Conservation (phyloP, 2,113 vertebrate species). For the Indicator indicator region DNA sequence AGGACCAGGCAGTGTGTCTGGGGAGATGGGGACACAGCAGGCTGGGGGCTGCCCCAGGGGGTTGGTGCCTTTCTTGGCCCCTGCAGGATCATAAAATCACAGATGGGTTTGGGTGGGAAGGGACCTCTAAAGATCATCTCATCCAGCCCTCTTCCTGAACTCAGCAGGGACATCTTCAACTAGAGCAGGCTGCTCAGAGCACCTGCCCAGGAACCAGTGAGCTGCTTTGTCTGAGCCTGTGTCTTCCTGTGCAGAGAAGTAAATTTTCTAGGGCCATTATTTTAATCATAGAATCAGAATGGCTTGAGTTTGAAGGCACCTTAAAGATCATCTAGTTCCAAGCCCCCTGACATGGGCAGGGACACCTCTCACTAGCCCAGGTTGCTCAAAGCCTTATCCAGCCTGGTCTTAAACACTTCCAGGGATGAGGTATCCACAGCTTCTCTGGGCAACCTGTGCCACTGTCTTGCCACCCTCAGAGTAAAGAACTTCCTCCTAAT, state of each 20-base stretch:
- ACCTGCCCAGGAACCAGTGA: too few relatives aligned
- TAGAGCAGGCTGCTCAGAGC: neutral
- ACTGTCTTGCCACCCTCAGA: neutral
- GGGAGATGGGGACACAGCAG: too few relatives aligned
- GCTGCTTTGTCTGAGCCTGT: too few relatives aligned
- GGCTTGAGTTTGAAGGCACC: too few relatives aligned
- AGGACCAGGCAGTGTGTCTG: neutral
- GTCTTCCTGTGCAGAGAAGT: too few relatives aligned
- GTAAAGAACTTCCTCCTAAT: neutral
- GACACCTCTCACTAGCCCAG: neutral
- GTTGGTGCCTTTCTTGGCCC: neutral
- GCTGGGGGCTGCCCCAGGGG: neutral
- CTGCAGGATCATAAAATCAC: neutral
- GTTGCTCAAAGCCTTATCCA: neutral
- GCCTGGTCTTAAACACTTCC: neutral
- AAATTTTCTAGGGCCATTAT: too few relatives aligned
- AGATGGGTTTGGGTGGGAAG: neutral
- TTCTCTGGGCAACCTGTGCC: neutral
- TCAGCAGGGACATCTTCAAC: neutral
- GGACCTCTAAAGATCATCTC: neutral
- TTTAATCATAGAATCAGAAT: too few relatives aligned
- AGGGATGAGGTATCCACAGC: neutral
- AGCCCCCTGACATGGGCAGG: neutral
- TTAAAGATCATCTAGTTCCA: too few relatives aligned
- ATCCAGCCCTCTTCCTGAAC: neutral